Evolutionary conservation across 2,113 vertebrate species (phyloP), one percentile per base, ranked within the genome.

Genomic region (Cairina moschata): DNA sequence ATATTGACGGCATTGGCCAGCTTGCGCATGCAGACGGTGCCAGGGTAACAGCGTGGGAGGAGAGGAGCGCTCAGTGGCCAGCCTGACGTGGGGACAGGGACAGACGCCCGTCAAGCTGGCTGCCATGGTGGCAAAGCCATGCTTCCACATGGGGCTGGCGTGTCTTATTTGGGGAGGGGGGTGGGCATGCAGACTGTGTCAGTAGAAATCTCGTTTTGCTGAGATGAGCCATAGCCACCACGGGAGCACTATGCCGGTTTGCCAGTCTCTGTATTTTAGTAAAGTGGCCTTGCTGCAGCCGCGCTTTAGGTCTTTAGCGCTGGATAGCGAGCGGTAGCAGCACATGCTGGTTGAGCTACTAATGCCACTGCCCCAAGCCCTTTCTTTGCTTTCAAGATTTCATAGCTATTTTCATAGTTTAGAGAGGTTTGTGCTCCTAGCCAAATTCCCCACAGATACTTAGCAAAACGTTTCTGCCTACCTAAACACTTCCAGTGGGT

Each of bases 141-240:
- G 12, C 59, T 77, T 71, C 8, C 34, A 22, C 15, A 1, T 25
- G 11, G 26, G 32, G 28, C 23, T 14, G 26, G 62, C 79, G 26
- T 38, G 58, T 69, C 63, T 34, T 36, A 6, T 1, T 7, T 14
- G 38, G 4, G 2, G 2, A 7, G 4, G 32, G 6, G 2, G 1
- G 2, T 26, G 4, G 8, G 29, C 0, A 31, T 11, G 11, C 6
- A 60, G 68, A 52, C 15, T 13, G 1, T 0, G 1, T 22, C 52
- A 46, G 36, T 34, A 29, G 20, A 38, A 60, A 29, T 34, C 38
- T 28, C 13, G 12, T 44, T 85, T 44, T 0, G 3, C 46, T 28
- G 36, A 88, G 54, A 58, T 12, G 17, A 62, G 34, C 63, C 12
- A 1, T 4, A 11, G 2, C 23, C 36, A 3, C 28, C 15, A 0